Conservation (phyloP, 2,113 vertebrate genomes). For the Echinops telfairi region DNA sequence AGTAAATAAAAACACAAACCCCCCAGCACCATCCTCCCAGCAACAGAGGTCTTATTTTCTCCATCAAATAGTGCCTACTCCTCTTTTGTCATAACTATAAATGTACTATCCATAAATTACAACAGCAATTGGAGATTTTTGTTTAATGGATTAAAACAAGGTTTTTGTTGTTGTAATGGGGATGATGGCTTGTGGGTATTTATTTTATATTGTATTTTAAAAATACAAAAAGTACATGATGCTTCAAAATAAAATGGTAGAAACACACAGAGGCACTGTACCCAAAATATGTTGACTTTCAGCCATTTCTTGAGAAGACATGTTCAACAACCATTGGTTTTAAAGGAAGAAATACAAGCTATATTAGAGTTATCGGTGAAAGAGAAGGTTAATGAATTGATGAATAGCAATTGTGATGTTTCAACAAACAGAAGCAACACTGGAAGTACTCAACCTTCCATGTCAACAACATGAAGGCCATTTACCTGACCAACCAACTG, state of each 20-base stretch:
- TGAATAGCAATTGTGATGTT: no score
- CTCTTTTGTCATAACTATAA: background rate
- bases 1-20: background rate
- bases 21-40: background rate
- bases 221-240: no score
- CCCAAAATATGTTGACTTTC: no score
- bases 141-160: background rate
- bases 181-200: background rate
- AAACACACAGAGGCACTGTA: no score
- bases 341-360: no score
- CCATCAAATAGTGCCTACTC: background rate
- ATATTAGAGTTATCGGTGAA: no score
- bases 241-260: no score
- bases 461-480: no score
- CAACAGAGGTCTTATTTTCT: background rate
- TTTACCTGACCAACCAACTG: no score
- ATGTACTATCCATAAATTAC: background rate
- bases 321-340: no score
- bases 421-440: background rate
- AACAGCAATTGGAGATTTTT: background rate
- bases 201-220: background rate
- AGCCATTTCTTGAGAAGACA: no score
- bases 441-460: background rate
- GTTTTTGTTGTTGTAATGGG: background rate
- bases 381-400: no score